Base-by-base conservation (phyloP, 23 tunicate genomes). In the Trididemnum nubilum region DNA sequence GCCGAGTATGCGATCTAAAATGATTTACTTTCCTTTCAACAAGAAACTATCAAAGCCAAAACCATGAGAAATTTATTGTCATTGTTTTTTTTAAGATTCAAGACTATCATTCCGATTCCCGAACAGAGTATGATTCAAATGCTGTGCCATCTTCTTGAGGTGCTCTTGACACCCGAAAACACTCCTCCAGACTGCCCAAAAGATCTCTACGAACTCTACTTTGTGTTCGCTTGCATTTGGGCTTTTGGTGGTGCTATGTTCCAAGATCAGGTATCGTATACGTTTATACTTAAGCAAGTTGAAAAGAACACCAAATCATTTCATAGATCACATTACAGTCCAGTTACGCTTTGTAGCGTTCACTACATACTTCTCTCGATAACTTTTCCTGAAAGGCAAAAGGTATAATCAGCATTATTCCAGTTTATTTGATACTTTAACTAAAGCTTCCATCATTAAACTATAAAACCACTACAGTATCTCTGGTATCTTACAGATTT, bases 71-170 rank as follows among this genome's bases (percentile, higher is more conserved):
- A n/a, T n/a, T n/a, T n/a, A n/a, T n/a, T n/a, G n/a, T n/a, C n/a
- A n/a, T n/a, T n/a, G n/a, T n/a, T n/a, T n/a, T n/a, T 44, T 44
- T 44, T 67, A 64, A 94, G 95, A 78, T 94, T 94, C 84, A 94
- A 94, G 79, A 94, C 98, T n/a, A 94, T 94, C 52, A 94, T 89
- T 40, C 98, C 98, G 49, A 94, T 94, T 34, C 98, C 98, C n/a
- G 98, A 94, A 76, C 94, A 89, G 57, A 85, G 91, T 75, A 89
- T 89, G 95, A 84, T 94, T 35, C 98, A 94, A 63, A 94, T 94
- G 98, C 52, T 94, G 71, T 94, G 98, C 36, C 92, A 94, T 37
- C 83, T 94, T 27, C 82, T 94, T 34, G 98, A 94, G 40, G 95
- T 89, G 21, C 83, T 94, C 33, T 91, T 94, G 22, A 94, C 98